These are phyloP conservation scores for Cynopterus brachyotis DNA, from an alignment of 2,113 vertebrate genomes.

Conservation along the genomic window DNA sequence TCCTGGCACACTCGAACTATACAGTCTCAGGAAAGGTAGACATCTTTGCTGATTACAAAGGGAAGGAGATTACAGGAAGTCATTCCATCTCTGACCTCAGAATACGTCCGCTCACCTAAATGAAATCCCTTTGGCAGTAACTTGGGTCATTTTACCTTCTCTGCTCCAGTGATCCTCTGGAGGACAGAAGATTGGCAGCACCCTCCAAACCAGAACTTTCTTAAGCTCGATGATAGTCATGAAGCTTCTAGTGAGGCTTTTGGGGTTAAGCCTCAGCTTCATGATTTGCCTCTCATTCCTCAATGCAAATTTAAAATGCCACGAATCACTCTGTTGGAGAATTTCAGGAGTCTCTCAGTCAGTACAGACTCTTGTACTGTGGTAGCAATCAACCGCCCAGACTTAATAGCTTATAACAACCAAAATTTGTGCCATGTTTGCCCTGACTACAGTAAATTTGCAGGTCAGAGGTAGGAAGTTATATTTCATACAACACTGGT, in stretches of 20 bases:
- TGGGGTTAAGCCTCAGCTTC: not conserved
- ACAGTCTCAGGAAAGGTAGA: not conserved
- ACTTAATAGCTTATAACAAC: not conserved
- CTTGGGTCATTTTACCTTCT: not conserved
- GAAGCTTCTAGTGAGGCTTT: not conserved
- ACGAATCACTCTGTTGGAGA: not conserved
- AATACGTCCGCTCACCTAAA: not conserved
- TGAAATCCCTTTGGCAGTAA: not conserved
- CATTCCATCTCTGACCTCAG: not conserved
- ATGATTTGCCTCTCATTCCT: not conserved
- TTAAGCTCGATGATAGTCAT: not conserved
- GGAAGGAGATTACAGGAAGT: not conserved
- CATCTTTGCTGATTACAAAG: not conserved
- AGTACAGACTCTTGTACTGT: not conserved
- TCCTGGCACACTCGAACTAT: not conserved
- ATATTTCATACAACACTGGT: not conserved
- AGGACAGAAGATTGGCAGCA: not conserved
- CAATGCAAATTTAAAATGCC: not conserved
- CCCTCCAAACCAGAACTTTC: not conserved
- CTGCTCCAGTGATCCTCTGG: not conserved
- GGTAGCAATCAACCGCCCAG: not conserved
- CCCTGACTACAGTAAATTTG: not conserved
- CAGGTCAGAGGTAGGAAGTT: not conserved
- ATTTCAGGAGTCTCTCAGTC: not conserved
- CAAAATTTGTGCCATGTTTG: not conserved